These are phyloP conservation scores for Strix occidentalis DNA, from an alignment of 2,797 vertebrate species.

Conservation along the genomic window DNA sequence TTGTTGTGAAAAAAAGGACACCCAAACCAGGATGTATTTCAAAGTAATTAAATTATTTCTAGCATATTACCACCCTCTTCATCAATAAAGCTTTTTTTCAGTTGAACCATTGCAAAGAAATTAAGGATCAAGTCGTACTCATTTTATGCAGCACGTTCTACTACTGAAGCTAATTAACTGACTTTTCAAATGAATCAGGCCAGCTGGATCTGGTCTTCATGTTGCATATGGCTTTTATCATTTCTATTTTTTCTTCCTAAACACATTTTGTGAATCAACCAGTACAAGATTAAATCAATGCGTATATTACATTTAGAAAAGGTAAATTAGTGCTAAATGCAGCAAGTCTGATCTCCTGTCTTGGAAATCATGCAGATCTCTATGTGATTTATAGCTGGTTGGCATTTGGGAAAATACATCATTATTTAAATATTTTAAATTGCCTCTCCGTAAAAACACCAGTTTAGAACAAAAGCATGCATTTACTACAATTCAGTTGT, in stretches of 20 bases:
- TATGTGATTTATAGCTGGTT: slow-evolving; percentile 37
- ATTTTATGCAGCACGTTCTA: slow-evolving; percentile 2
- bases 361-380: slow-evolving; percentile 33
- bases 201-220: not conserved
- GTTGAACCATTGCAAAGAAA: not conserved
- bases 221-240: not conserved
- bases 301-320: slow-evolving; percentile 31
- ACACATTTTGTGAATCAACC: not conserved
- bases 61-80: not conserved
- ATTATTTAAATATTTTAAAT: slow-evolving; percentile 65
- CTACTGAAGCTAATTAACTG: slow-evolving; percentile 15
- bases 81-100: not conserved
- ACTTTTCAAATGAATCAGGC: not conserved
- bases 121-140: not conserved
- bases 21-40: not conserved
- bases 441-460: slow-evolving; percentile 51
- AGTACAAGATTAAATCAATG: not conserved
- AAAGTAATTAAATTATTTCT: not conserved
- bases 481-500: slow-evolving; percentile 52
- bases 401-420: slow-evolving; percentile 48
- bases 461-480: slow-evolving; percentile 57
- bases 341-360: slow-evolving; percentile 10
- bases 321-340: slow-evolving; percentile 24
- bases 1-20: not conserved
- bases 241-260: not conserved